Evolutionary conservation across 92 coral and sea anemone species (phyloP), one percentile per base, ranked within the genome.

Genomic region (Parazoanthus swiftii): DNA sequence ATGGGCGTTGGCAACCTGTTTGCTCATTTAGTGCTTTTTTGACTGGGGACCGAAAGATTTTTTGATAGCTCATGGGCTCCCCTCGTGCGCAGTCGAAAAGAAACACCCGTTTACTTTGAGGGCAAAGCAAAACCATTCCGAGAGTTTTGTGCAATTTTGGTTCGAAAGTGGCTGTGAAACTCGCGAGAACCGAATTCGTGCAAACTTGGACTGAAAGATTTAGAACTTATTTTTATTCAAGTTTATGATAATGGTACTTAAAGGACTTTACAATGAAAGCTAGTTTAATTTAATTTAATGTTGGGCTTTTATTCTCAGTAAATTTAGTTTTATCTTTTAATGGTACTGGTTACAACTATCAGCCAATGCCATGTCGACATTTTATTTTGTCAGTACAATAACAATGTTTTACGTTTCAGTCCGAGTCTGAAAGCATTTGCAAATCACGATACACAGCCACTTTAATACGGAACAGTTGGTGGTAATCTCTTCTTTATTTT

Each of bases 161-260:
- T 21, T 21, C 51, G 51, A 46, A 46, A 46, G 51, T 46, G 11
- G 51, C 51, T 46, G 51, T 46, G 51, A 9, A 46, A 23, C 74
- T 68, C 74, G 74, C 74, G 74, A 68, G 74, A 14, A 68, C 74
- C 5, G 33, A 14, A 6, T 68, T 18, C 25, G 8, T 68, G 33
- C 74, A 68, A 68, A 68, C 74, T 68, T 3, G 74, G 74, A n/a
- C 25, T 68, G 74, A 68, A 68, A 68, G n/a, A 68, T 18, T 68
- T 68, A 68, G 18, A 68, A 68, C 42, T 68, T 0, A 18, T 68
- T 68, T 68, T 14, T 23, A 68, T 68, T 68, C n/a, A 14, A n/a
- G 25, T 68, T 68, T 68, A 18, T 14, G 74, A 29, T 68, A 68
- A n/a, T 1, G n/a, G n/a, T 36, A 3, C 33, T 3, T 68, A 1